Evolutionary conservation across 2,888 invertebrate species (phyloP).

Genomic region (Gortyna flavago): DNA sequence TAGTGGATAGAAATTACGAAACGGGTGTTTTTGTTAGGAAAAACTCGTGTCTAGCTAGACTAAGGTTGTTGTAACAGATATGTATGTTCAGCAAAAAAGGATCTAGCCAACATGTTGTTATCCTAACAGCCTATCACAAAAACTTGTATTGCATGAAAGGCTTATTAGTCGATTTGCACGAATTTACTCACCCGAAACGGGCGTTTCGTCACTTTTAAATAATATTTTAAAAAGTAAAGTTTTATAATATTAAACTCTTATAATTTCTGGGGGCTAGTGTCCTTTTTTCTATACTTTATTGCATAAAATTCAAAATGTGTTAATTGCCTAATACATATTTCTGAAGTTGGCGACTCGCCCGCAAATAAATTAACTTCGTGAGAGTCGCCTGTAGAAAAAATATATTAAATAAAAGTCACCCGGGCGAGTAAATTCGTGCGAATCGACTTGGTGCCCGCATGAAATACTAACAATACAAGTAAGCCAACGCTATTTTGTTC

Average conservation of each 20-base stretch:
- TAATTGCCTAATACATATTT: not conserved
- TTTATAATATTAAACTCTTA: too few relatives aligned
- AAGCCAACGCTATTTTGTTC: slow-evolving; percentile 9
- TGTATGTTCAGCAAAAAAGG: slow-evolving; percentile 31
- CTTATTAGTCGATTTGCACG: too few relatives aligned
- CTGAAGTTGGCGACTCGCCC: not conserved
- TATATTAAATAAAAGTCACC: not conserved
- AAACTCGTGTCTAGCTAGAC: slow-evolving; percentile 14
- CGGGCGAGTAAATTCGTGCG: not conserved
- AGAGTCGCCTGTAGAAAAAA: not conserved
- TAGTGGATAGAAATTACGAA: slow-evolving; percentile 15
- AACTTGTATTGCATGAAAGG: not conserved
- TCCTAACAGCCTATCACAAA: slow-evolving; percentile 28
- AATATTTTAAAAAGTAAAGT: not conserved
- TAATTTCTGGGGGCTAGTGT: too few relatives aligned
- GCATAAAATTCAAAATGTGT: not conserved
- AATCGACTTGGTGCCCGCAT: not conserved
- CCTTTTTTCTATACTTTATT: not conserved
- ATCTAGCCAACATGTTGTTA: slow-evolving; percentile 16
- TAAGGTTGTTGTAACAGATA: slow-evolving; percentile 3
- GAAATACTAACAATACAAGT: slow-evolving; percentile 6
- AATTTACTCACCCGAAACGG: not conserved
- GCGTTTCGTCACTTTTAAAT: not conserved
- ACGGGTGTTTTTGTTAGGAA: slow-evolving; percentile 5
- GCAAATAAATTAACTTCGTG: not conserved